Conservation (phyloP, 30 jellyfish, hydroid and myxozoan species). For the Calvadosia cruxmelitensis region DNA sequence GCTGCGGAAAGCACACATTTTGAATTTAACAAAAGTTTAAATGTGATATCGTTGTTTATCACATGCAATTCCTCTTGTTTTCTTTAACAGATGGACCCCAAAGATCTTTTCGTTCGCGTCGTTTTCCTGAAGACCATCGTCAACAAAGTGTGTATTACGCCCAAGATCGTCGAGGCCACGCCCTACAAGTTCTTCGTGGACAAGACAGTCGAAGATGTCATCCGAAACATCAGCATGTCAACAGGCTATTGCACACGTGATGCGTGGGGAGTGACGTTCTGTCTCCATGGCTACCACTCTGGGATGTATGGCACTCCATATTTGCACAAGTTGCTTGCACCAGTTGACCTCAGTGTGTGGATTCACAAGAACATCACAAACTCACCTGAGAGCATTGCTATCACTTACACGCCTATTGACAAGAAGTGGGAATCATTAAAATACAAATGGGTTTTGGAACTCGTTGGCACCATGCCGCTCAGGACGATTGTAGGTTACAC, state of each 20-base stretch:
- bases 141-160: background rate
- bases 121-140: slow-evolving; percentile 11
- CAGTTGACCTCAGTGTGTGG: slow-evolving; percentile 21
- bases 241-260: slow-evolving; percentile 24
- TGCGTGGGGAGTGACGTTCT: slow-evolving; percentile 48
- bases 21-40: no score
- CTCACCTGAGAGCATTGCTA: slow-evolving; percentile 1
- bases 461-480: slow-evolving; percentile 18
- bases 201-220: background rate
- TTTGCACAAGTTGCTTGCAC: slow-evolving; percentile 10
- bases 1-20: no score
- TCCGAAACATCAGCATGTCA: background rate
- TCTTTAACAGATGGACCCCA: slow-evolving; percentile 17
- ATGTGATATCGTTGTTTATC: no score
- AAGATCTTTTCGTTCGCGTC: slow-evolving; percentile 14
- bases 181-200: background rate
- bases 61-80: no score
- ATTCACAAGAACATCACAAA: slow-evolving; percentile 20
- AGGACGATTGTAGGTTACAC: background rate
- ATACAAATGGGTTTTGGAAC: slow-evolving; percentile 1
- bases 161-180: background rate
- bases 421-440: slow-evolving; percentile 8
- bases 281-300: slow-evolving; percentile 35
- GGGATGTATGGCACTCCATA: slow-evolving; percentile 11
- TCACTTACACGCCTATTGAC: slow-evolving; percentile 1